phyloP scores from a whole-genome alignment of 2,113 vertebrate species.

The Actenoides lindsayi region DNA sequence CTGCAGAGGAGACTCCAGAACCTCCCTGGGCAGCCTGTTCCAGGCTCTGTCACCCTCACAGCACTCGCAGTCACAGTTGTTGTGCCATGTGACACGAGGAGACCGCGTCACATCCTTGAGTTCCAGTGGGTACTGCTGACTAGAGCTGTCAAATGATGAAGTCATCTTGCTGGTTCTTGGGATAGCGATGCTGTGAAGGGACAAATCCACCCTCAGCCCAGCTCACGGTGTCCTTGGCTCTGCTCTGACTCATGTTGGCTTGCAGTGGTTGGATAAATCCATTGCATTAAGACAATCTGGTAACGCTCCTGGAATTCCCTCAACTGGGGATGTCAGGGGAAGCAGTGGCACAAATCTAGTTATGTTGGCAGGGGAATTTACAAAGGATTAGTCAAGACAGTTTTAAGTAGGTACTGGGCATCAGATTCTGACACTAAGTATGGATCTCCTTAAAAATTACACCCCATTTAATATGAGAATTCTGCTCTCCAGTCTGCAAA shows the following conservation, averaged over 20 bases:
- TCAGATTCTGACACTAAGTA: neutral
- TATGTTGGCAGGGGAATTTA: neutral
- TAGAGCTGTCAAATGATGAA: neutral
- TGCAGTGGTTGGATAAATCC: neutral
- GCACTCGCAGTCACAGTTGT: too few species aligned
- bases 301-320: neutral
- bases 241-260: neutral
- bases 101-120: neutral
- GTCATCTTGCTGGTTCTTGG: neutral
- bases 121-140: neutral
- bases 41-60: too few species aligned
- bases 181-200: neutral
- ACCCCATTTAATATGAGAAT: neutral
- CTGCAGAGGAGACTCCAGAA: too few species aligned
- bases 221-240: neutral
- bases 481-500: neutral
- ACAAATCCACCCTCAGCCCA: neutral
- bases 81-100: neutral
- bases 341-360: neutral
- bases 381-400: neutral
- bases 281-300: neutral
- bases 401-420: neutral
- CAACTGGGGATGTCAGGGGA: neutral
- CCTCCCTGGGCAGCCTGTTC: too few species aligned
- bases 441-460: constrained; percentile 24